Evolutionary conservation across 2,888 invertebrate species (phyloP).

Genomic region (Eupithecia dodoneata): DNA sequence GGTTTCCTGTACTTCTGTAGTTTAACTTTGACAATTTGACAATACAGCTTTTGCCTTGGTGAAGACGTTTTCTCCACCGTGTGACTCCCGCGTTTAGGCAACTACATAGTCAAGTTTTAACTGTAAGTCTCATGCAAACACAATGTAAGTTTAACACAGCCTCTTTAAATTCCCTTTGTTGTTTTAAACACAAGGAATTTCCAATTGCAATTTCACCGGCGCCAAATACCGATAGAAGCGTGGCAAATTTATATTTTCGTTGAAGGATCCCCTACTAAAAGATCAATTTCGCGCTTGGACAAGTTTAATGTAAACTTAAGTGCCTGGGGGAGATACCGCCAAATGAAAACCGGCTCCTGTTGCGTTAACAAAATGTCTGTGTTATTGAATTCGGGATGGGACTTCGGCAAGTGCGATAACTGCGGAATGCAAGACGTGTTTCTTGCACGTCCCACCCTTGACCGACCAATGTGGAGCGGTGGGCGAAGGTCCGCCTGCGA

Average conservation of each 20-base stretch:
- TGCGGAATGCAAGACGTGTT: not conserved
- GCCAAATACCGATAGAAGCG: conserved; percentile 73
- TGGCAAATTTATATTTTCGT: conserved; percentile 77
- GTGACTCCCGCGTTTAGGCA: not conserved
- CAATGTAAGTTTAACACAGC: not conserved
- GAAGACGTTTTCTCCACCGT: too few species aligned
- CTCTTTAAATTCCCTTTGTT: conserved; percentile 11
- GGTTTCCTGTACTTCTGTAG: too few species aligned
- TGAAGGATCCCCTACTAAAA: conserved; percentile 78
- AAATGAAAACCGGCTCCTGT: conserved; percentile 74
- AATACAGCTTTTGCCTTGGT: too few species aligned
- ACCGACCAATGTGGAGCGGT: too few species aligned
- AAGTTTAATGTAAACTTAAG: conserved; percentile 82
- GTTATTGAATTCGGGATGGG: conserved; percentile 70
- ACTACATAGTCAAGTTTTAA: not conserved
- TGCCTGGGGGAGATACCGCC: conserved; percentile 73
- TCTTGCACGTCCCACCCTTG: not conserved
- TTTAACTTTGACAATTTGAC: too few species aligned
- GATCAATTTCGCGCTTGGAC: conserved; percentile 84
- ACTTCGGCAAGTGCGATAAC: conserved; percentile 13
- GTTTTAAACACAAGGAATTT: conserved; percentile 36
- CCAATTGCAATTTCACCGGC: conserved; percentile 52
- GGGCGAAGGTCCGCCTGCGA: too few species aligned
- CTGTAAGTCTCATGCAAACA: not conserved
- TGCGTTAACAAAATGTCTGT: conserved; percentile 73